Evolutionary conservation across 53 echinoderm and acorn worm species (phyloP), one percentile per base, ranked within the genome.

Genomic region (Echinarachnius parma): DNA sequence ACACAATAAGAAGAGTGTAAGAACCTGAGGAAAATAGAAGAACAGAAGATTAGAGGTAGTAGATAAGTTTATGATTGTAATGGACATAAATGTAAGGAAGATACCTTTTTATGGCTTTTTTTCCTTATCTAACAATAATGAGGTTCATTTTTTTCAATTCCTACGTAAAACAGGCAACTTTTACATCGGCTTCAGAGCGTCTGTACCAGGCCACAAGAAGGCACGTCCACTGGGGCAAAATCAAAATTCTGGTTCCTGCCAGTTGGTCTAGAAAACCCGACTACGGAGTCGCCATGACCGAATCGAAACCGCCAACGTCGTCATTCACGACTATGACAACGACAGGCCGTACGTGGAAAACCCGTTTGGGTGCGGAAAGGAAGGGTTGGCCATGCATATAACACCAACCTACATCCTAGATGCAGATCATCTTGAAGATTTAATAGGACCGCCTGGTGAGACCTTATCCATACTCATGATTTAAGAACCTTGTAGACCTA

Each of bases 201-300:
- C 74, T 72, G 21, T 56, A 39, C 28, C 37, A 21, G 2, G 74
- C 74, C 56, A 72, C 36, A 35, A 72, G 55, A 55, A 35, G 56
- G 28, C 74, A 72, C 37, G 74, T 72, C 21, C 56, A 72, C 29
- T 72, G 74, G 74, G 21, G 56, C 24, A 25, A 72, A 54, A 72
- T 72, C 74, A 72, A 55, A 37, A 72, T 72, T 16, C 44, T 72
- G 5, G 74, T 72, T 9, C 74, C 74, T 2, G 29, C 28, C 39
- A 72, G 56, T 4, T 72, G 74, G 74, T 56, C 74, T 22, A 4
- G 32, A 1, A 31, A 72, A 13, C 16, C 16, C 26, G n/a, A 37
- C 15, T 72, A 72, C 32, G 36, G 55, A 2, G 13, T 39, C 25
- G 44, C 74, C 13, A 10, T 16, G n/a, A 56, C 74, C 14, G 74